These are phyloP conservation scores for Okapia johnstoni DNA, from an alignment of 2,113 vertebrate genomes.

Conservation along the genomic window DNA sequence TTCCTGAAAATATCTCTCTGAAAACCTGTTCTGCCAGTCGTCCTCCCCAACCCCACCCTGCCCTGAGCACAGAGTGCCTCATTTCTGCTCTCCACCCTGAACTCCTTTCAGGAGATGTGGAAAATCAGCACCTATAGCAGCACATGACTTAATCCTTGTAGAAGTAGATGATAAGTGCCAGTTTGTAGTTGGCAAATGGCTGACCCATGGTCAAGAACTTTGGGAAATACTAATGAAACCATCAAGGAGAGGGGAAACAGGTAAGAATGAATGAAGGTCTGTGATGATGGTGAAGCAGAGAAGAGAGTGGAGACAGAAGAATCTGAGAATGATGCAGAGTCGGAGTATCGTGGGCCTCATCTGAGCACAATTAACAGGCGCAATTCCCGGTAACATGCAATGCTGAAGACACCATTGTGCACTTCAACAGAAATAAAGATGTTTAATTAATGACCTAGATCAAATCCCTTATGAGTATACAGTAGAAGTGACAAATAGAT, in stretches of 20 bases:
- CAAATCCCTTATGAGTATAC: too few species aligned
- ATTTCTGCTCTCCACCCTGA: background rate
- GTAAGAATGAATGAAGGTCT: background rate
- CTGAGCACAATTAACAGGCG: background rate
- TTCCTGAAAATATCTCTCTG: background rate
- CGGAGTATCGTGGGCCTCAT: fast-evolving
- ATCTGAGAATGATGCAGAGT: background rate
- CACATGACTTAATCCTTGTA: background rate
- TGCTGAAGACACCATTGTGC: background rate
- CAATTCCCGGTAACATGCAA: background rate
- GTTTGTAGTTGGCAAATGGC: background rate
- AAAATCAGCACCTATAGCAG: background rate
- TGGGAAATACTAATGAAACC: background rate
- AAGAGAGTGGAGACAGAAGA: background rate
- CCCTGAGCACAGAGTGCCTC: background rate
- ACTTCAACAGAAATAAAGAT: background rate
- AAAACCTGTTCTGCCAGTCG: background rate
- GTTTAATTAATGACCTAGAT: background rate
- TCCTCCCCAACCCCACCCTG: background rate
- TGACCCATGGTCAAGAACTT: background rate
- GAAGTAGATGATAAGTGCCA: background rate
- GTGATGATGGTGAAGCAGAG: background rate
- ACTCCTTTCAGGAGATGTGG: background rate
- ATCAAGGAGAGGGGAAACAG: background rate
- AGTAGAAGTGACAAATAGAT: too few species aligned